Base-by-base conservation (phyloP, 2,113 vertebrate genomes). In the Jacana jacana region DNA sequence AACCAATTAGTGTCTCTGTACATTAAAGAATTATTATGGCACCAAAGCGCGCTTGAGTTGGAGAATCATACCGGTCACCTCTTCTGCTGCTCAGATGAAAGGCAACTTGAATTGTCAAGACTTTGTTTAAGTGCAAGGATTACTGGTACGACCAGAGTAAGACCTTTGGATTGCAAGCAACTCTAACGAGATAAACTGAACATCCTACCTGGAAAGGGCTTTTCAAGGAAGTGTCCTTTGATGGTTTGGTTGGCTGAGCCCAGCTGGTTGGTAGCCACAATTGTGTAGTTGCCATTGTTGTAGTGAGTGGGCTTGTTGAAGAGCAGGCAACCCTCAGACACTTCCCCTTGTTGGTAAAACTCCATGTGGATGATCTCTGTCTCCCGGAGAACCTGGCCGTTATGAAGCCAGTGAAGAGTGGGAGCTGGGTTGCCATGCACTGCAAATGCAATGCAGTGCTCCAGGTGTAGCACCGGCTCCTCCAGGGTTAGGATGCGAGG, bases 231-330 rank as follows among this genome's bases (percentile, higher is more conserved):
- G 96, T 99, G 99, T 65, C 99, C 99, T 10, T 98, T 98, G 94
- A 99, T 98, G 1, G 99, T 99, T 98, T 99, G 99, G 80, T 98
- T 98, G 97, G 98, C 98, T 1, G 98, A 98, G 69, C 99, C 99
- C 90, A 99, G 93, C 5, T 98, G 95, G 97, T 99, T 99, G 91
- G 98, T 98, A 72, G 99, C 99, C 89, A 99, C 98, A 54, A 99
- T 98, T 2, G 99, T 99, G 97, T 99, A 99, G 98, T 99, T 99
- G 89, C 99, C 99, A 1, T 99, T 99, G 98, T 99, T 99, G 94
- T 99, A 98, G 97, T 99, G 99, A 2, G 99, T 99, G 39, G 99
- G 99, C 94, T 99, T 99, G 96, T 99, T 98, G 97, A 99, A 99
- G 83, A 98, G 99, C 94, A 99, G 98, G 76, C 99, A 99, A 75